Evolutionary conservation across 2,113 vertebrate genomes (phyloP).

Genomic region (Amblyopsis rosae): DNA sequence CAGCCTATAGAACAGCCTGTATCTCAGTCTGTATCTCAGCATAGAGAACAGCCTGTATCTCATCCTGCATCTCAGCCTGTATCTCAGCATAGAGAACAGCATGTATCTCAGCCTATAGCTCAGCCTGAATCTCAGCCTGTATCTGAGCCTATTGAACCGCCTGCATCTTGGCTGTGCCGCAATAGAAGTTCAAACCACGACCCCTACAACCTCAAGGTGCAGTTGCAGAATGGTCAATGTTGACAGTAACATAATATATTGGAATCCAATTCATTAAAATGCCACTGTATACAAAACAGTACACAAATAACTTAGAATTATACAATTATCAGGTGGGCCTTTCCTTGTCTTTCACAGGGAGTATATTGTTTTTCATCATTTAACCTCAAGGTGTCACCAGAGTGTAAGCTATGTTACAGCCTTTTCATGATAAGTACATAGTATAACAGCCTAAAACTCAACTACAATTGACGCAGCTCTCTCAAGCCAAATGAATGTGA

Average conservation of each 20-base stretch:
- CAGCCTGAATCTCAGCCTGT: too few relatives aligned
- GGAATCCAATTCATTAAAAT: constrained; percentile 2
- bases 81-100: too few relatives aligned
- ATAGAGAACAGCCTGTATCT: too few relatives aligned
- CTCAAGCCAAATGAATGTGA: constrained; percentile 25
- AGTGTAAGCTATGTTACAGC: constrained; percentile 15
- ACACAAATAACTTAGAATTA: constrained; percentile 2
- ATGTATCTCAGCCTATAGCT: too few relatives aligned
- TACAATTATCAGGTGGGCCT: background rate
- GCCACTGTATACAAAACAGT: background rate
- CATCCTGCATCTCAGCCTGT: too few relatives aligned
- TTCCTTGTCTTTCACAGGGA: background rate
- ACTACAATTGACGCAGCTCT: constrained; percentile 21
- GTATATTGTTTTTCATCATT: background rate
- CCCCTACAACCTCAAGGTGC: constrained; percentile 65
- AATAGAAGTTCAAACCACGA: constrained; percentile 15
- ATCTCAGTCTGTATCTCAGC: too few relatives aligned
- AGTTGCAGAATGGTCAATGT: background rate
- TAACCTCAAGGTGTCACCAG: constrained; percentile 62
- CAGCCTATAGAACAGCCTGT: too few relatives aligned
- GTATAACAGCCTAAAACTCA: constrained; percentile 17
- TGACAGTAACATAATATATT: background rate
- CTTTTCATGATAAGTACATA: background rate
- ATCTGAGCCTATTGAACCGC: background rate
- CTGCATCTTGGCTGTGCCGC: constrained; percentile 1